Evolutionary conservation across 2,888 invertebrate genomes (phyloP), one percentile per base, ranked within the genome.

Genomic region (Eristalinus sepulchralis): DNA sequence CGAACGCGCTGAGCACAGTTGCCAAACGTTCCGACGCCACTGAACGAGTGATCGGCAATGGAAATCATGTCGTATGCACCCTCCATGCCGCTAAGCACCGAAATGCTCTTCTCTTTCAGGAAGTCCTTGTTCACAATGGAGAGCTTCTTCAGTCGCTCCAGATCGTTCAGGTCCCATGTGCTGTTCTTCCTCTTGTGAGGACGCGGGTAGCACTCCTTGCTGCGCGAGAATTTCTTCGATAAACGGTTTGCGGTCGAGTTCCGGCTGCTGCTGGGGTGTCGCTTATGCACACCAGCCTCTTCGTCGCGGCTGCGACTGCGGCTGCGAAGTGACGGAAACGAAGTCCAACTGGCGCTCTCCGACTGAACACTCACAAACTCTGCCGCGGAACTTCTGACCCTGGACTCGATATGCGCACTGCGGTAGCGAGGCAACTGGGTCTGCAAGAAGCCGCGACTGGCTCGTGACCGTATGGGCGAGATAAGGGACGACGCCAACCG

Each of bases 381-480:
- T 34, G 59, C 4, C 0, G 36, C 22, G 8, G 31, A 39, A 6
- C n/a, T 11, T 59, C 17, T 62, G 27, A 33, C 33, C 6, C 53
- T 17, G 0, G 68, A 17, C 10, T 31, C 34, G 34, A 33, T 66
- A 57, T 73, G 62, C 67, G 62, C 67, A 27, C 57, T 22, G 0
- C 68, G 63, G 1, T 55, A 62, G 0, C 60, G 71, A 1, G 60
- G 36, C 6, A 73, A 33, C 5, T 53, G 60, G 0, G 13, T 31
- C 55, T 62, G 60, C 1, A 83, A 55, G 39, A 72, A 47, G 6
- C 13, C 11, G 10, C 22, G 39, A 4, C 24, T 31, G 2, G 47
- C 36, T n/a, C 67, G 64, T 5, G 66, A 57, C 13, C 77, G 64
- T 5, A 83, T 78, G 9, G 83, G 83, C 33, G 83, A 78, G 20